Evolutionary conservation across 2,797 vertebrate species (phyloP), one percentile per base, ranked within the genome.

Genomic region (Oreortyx pictus): DNA sequence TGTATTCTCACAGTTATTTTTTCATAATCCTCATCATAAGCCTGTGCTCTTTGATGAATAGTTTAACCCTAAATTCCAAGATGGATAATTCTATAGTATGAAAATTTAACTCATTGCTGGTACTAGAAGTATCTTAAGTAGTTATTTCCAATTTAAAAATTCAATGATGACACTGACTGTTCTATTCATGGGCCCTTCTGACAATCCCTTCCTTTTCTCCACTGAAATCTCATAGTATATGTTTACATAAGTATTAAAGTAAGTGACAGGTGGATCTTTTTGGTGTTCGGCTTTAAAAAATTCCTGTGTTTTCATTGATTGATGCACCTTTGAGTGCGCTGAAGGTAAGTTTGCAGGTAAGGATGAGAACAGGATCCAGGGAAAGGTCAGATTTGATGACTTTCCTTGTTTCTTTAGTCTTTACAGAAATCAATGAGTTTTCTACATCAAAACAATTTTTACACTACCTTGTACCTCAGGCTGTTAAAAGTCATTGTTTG

Each of bases 1-100:
- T 95, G 72, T 96, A 97, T 97, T 97, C 96, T 90, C 90, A 97
- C 93, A 95, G 97, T 96, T 97, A 96, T 96, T 97, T 97, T 94
- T 97, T 97, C 94, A 95, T 97, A 97, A 97, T 96, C 97, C 92
- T 97, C 87, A 94, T 96, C 93, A 89, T 96, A 96, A 97, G 76
- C 93, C 92, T 95, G 54, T 96, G 92, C 93, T 96, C 89, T 96
- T 96, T 96, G 88, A 95, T 95, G 93, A 97, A 95, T 94, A 94
- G 77, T 95, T 97, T 98, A 97, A 97, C 95, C 81, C 96, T 96
- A 94, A 96, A 96, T 84, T 96, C 94, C 79, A 92, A 92, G 81
- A 91, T 94, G 83, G 81, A 87, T 95, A 96, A 94, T 91, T 89
- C 95, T 92, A 9, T 83, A 65, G 78, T 82, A 82, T 88, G 92